Conservation (phyloP, 2,888 invertebrate species). For the Hartigia nigra region DNA sequence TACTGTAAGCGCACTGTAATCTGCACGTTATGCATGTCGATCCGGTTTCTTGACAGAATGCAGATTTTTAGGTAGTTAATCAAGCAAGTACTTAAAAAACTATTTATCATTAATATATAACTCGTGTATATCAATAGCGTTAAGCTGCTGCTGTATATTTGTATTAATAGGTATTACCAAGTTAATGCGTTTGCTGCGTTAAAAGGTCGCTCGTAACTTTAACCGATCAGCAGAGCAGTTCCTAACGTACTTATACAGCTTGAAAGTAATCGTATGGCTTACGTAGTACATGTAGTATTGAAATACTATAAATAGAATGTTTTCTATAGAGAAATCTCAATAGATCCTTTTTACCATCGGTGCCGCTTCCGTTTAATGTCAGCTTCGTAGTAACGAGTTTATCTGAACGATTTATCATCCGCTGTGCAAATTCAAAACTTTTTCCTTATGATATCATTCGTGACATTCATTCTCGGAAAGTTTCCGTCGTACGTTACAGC, state of each 20-base stretch:
- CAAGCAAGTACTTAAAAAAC: not conserved
- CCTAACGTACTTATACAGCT: not conserved
- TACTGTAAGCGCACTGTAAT: not conserved
- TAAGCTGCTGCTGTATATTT: not conserved
- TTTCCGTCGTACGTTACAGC: not conserved
- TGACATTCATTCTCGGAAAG: not conserved
- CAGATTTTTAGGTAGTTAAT: not conserved
- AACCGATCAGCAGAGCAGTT: not conserved
- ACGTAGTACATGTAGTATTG: not conserved
- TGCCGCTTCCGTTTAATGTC: not conserved
- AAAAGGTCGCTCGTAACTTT: not conserved
- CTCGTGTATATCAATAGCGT: not conserved
- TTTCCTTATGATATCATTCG: not conserved
- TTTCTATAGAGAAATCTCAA: not conserved
- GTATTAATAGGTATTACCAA: not conserved
- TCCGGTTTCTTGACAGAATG: not conserved
- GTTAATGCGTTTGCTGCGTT: not conserved
- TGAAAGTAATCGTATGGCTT: not conserved
- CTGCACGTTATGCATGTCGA: not conserved
- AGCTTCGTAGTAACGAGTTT: not conserved
- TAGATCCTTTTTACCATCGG: not conserved
- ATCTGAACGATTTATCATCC: not conserved
- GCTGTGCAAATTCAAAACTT: not conserved
- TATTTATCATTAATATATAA: not conserved
- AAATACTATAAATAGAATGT: not conserved